Evolutionary conservation across 2,888 invertebrate species (phyloP), one percentile per base, ranked within the genome.

Genomic region (Aromia moschata): DNA sequence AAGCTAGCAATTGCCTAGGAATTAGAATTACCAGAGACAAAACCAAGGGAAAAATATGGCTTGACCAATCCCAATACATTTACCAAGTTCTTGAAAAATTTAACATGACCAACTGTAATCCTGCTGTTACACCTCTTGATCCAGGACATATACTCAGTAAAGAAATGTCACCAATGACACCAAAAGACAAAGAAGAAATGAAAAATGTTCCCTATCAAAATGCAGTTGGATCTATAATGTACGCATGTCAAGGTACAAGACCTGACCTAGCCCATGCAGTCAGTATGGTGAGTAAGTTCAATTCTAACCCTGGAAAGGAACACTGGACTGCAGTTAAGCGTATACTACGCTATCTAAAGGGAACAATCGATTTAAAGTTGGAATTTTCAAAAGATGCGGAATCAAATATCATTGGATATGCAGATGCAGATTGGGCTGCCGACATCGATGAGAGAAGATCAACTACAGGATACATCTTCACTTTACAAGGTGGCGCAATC

Each of bases 231-330:
- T 37, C 37, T 7, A 37, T 37, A 11, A 37, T 37, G 37, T 37
- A 37, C 12, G 37, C 37, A 37, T 37, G 37, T 12, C 37, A 37
- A 37, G 37, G 37, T 37, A 37, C 37, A 9, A 37, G 37, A 37
- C 37, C 37, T 37, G 37, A 37, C 37, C 2, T 37, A 37, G 37
- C 37, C 11, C 12, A 37, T 12, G 37, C 37, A 37, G 37, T 37
- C 43, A 49, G 38, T 20, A 44, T 37, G n/a, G 37, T 36, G 2
- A 54, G 15, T 12, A 55, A 17, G 41, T 55, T 31, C 16, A 59
- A 38, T 31, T 58, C 25, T 9, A 33, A 49, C 12, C 37, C 31
- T 37, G 20, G 12, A 17, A 49, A 37, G n/a, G 25, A 14, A 51
- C 10, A 38, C 37, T 37, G 37, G 14, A 53, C 12, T 9, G 17